Base-by-base conservation (phyloP, 1,140 invertebrate genomes). In the Pseudobourletiella spinata region DNA sequence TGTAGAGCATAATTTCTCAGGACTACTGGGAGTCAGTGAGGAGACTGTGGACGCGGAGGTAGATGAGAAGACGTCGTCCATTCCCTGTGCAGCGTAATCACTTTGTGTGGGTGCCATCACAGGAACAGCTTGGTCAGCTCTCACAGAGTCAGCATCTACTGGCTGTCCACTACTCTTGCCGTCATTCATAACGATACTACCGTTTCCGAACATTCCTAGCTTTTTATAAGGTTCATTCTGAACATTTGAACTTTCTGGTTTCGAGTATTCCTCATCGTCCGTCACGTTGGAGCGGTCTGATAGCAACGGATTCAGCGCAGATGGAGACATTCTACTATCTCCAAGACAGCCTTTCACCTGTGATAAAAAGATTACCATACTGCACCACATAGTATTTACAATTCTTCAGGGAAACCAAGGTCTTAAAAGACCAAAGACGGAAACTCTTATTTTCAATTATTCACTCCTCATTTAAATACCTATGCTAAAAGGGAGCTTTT, bases 251-350 rank as follows among this genome's bases (percentile, higher is more conserved):
- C 11, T 48, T 6, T 57, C 42, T 1, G 50, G 28, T 16, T 30
- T 48, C 4, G 48, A 51, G 42, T 57, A 43, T 15, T 48, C 57
- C 2, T 59, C 57, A 18, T 62, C 60, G 16, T 62, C 60, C n/a
- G 39, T 32, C 16, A 24, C 35, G 15, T 35, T 55, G 16, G 48
- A 32, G 24, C 52, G 35, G n/a, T 57, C 56, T n/a, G 56, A 48
- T 1, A 63, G 35, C 4, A 63, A 35, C n/a, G 61, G 61, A 52
- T 63, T 63, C 0, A 55, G 43, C 26, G 56, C 56, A 4, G 61
- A 63, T 22, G 55, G 61, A 44, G 56, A 59, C 28, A 57, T 57
- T 39, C 26, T 6, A 6, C 18, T 48, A 48, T 48, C 44, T 8
- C 6, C 54, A 15, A 58, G 39, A 43, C 46, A 63, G 16, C 51